phyloP scores from a whole-genome alignment of 2,888 invertebrate species.

The Adelognathus sp. region DNA sequence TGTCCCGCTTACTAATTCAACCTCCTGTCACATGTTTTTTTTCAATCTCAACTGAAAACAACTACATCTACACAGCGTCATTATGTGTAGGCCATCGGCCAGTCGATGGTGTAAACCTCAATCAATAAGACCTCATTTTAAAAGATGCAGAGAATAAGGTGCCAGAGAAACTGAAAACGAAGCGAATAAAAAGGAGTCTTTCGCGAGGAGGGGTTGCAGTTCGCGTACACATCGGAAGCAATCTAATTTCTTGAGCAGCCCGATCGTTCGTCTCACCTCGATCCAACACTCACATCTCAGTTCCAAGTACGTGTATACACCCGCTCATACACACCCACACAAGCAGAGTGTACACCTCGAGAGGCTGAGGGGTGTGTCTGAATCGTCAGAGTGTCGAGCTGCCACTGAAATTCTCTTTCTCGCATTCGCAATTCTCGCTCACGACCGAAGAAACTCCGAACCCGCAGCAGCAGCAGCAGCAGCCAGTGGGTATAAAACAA shows the following conservation, averaged over 20 bases:
- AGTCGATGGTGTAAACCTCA: neutral
- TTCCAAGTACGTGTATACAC: neutral
- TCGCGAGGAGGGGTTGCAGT: constrained; percentile 1
- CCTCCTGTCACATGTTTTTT: neutral
- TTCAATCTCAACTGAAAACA: neutral
- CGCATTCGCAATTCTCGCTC: neutral
- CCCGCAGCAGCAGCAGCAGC: neutral
- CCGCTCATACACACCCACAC: neutral
- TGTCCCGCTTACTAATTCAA: too few species aligned
- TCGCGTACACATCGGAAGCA: constrained; percentile 8
- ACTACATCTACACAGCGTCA: neutral
- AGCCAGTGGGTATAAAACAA: constrained; percentile 71
- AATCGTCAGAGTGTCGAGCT: constrained; percentile 2
- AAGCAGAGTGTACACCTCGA: neutral
- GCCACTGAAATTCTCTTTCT: constrained; percentile 10
- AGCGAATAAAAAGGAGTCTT: neutral
- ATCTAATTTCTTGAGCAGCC: constrained; percentile 2
- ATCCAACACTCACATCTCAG: neutral
- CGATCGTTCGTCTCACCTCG: constrained; percentile 67
- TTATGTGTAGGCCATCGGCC: too few species aligned
- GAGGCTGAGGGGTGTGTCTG: constrained; percentile 16
- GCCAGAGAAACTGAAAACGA: neutral
- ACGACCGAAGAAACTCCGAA: neutral
- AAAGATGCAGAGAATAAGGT: neutral
- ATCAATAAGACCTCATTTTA: neutral